A percentile compares a stretch with the other conserved stretches of the same genome.
Evolutionary conservation across 2,888 invertebrate species (phyloP).

Genomic region (Escarpia spicata): DNA sequence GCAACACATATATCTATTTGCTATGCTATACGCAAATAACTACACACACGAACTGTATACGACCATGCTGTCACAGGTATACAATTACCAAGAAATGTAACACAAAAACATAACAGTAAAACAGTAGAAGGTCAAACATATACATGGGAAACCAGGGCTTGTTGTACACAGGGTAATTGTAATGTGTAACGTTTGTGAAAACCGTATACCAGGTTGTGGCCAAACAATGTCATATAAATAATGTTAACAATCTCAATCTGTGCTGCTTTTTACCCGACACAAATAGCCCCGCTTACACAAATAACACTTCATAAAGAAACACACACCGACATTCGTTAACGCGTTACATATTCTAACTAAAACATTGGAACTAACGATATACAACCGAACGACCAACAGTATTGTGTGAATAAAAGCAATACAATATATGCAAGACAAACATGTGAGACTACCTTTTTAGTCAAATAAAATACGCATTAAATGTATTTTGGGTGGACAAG

Average conservation of each 20-base stretch:
- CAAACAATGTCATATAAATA: background rate
- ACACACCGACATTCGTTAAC: background rate
- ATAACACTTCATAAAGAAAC: background rate
- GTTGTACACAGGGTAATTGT: background rate
- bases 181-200: background rate
- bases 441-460: no score
- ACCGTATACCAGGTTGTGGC: background rate
- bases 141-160: background rate
- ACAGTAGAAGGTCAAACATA: background rate
- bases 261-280: background rate
- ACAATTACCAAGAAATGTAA: background rate
- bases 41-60: background rate
- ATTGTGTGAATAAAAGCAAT: no score
- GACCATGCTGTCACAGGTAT: background rate
- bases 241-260: background rate
- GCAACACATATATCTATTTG: background rate
- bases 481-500: no score
- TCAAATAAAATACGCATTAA: no score
- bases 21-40: background rate
- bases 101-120: background rate
- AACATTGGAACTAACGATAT: background rate
- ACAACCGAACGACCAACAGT: background rate
- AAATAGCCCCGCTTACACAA: background rate
- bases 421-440: no score
- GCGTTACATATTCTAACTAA: background rate